Evolutionary conservation across 1,140 invertebrate genomes (phyloP), one percentile per base, ranked within the genome.

Genomic region (Ephestia elutella): DNA sequence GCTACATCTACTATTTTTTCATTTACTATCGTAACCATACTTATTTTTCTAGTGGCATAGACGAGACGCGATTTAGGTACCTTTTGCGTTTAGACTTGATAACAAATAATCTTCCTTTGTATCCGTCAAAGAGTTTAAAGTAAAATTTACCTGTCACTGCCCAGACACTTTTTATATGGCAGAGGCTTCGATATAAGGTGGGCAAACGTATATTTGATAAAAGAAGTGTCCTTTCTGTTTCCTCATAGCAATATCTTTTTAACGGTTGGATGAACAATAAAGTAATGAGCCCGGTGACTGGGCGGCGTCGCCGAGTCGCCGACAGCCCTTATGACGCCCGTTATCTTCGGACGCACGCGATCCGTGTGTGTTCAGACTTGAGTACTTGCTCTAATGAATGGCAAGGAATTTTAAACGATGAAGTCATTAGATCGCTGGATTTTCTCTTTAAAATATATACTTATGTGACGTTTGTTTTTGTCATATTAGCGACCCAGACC

Each of bases 311-410:
- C 59, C 44, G 59, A 55, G 66, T 65, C 71, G 71, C 59, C 65
- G 75, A 79, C 75, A 71, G 75, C 69, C 73, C 73, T 71, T 75
- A 77, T 82, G 80, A 82, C 80, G 76, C 71, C 71, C 70, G 74
- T 82, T 86, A 83, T 83, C 78, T 79, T 55, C 49, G 59, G 59
- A 54, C 68, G 66, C 82, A 86, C 80, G 80, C 80, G 69, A 83
- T 78, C 2, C 21, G 21, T 79, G 71, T 73, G 62, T 69, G 69
- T 63, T 58, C 25, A 49, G 32, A 35, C 21, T 55, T 49, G 19
- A 25, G 30, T 30, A 25, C 13, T 2, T 5, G 19, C 20, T 13
- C 11, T 15, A 44, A 44, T 44, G 38, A 44, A 44, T 5, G 32
- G 2, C 1, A 15, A 15, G n/a, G 2, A 44, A 44, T 15, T 44